Evolutionary conservation across 2,113 vertebrate species (phyloP).

Genomic region (Lasiurus cinereus): DNA sequence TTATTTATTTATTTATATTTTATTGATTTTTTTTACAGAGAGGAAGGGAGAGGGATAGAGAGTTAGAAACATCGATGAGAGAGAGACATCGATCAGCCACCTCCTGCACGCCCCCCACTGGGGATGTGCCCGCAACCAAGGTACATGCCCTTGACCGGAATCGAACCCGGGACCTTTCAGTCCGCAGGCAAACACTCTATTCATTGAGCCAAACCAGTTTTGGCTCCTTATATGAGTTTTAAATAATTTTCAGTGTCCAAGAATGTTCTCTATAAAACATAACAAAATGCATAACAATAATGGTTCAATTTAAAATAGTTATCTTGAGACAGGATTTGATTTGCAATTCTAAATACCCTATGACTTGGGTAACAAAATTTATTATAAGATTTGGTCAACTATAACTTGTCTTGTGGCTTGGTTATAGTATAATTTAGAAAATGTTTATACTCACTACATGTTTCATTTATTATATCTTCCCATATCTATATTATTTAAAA

Average conservation of each 20-base stretch:
- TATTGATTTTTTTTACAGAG: too few species aligned
- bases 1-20: too few species aligned
- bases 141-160: too few species aligned
- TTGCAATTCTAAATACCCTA: not conserved
- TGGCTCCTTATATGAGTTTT: not conserved
- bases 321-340: not conserved
- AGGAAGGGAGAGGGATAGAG: too few species aligned
- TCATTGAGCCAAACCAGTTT: too few species aligned
- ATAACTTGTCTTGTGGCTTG: not conserved
- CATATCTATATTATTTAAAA: not conserved
- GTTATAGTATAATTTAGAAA: not conserved
- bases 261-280: slow-evolving; percentile 3
- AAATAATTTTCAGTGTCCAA: not conserved
- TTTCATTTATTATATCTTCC: not conserved
- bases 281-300: not conserved
- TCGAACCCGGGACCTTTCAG: too few species aligned
- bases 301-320: slow-evolving; percentile 14
- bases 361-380: not conserved
- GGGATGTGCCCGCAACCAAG: too few species aligned
- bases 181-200: too few species aligned
- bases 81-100: too few species aligned
- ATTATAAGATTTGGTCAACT: not conserved
- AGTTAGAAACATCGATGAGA: too few species aligned
- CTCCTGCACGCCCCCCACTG: too few species aligned
- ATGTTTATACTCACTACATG: not conserved